Base-by-base conservation (phyloP, 2,797 vertebrate species). In the Potorous gilbertii region DNA sequence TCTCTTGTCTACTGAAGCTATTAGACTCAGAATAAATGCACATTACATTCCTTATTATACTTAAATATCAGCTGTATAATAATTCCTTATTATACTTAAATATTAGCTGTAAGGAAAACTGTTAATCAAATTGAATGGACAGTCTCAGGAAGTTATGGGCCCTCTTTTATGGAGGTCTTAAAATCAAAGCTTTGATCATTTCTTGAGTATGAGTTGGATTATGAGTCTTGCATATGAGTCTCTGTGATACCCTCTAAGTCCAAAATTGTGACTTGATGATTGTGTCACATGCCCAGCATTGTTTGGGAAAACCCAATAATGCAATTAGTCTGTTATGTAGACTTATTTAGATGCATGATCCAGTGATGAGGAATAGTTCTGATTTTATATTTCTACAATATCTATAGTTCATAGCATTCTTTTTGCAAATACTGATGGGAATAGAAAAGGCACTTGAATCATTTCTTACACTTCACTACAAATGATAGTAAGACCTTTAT, bases 321-420 rank as follows among this genome's bases (percentile, higher is more conserved):
- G 40, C 16, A 46, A 46, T 27, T 81, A 81, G 8, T 40, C n/a
- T 8, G 21, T 46, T 9, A 81, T 27, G 21, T 5, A 46, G 2
- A 46, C 24, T 81, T 27, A 81, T 81, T 81, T 81, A 9, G 2
- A 10, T 81, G 27, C 74, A 27, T 81, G 6, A 81, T 9, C 21
- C 21, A 24, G 0, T 3, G 3, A 46, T 10, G 0, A 46, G 0
- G 3, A 46, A 27, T 81, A 6, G 3, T 24, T 81, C 8, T 11
- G 40, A 81, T 81, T 81, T 81, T 40, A 9, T 40, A 74, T 74
- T 81, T 81, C 16, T 21, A 40, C 21, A 18, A 81, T 31, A 46
- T 9, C 74, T 46, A 10, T 81, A 27, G 40, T 81, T 46, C 40
- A 74, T 8, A 81, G 8, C 40, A 81, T 24, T 10, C 21, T 81